These are phyloP conservation scores for Acinonyx jubatus DNA, from an alignment of 2,113 vertebrate genomes.

Conservation along the genomic window DNA sequence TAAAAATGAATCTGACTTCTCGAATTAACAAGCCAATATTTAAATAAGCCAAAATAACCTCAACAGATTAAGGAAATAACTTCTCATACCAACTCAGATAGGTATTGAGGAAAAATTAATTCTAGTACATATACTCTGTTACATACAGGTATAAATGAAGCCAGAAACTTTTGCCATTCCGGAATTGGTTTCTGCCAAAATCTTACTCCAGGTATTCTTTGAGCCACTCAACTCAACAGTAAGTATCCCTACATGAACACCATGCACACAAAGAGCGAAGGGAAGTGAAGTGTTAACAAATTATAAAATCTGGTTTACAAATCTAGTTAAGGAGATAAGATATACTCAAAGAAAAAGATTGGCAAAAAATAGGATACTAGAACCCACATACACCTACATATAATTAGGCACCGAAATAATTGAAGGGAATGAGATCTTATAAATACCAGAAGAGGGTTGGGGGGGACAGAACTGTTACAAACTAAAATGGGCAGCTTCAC, in stretches of 20 bases:
- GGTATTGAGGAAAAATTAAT: not conserved
- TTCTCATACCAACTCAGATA: not conserved
- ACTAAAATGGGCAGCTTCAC: not conserved
- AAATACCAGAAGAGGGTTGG: not conserved
- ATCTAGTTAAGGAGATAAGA: not conserved
- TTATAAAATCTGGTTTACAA: not conserved
- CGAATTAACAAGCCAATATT: not conserved
- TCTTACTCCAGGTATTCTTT: not conserved
- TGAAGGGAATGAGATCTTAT: not conserved
- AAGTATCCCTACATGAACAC: not conserved
- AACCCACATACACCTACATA: not conserved
- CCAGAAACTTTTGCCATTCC: not conserved
- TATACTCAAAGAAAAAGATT: not conserved
- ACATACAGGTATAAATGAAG: not conserved
- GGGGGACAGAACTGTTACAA: not conserved
- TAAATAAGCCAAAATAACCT: constrained; percentile 29
- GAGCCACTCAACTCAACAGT: not conserved
- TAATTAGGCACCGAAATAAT: not conserved
- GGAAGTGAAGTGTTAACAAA: not conserved
- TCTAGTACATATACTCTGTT: not conserved
- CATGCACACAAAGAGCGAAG: not conserved
- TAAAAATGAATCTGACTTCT: constrained; percentile 17
- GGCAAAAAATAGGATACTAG: not conserved
- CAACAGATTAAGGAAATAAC: not conserved
- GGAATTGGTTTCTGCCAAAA: constrained; percentile 19